phyloP scores from a whole-genome alignment of 2,888 invertebrate species.

The Pachymerium ferrugineum region DNA sequence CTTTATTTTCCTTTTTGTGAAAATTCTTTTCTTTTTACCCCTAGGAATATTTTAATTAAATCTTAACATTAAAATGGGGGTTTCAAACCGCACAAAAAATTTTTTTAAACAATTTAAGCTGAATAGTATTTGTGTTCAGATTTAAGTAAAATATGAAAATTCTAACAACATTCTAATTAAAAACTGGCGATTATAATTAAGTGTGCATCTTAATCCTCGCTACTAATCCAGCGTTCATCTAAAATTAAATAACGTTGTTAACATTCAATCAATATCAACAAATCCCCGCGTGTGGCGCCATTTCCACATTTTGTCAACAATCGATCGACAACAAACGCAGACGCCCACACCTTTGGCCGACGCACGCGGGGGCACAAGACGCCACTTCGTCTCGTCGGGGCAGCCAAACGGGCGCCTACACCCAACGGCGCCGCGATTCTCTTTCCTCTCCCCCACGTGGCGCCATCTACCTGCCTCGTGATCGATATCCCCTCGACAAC shows the following conservation, averaged over 20 bases:
- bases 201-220: not conserved
- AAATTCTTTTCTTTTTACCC: too few relatives aligned
- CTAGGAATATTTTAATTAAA: too few relatives aligned
- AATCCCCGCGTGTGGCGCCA: conserved; percentile 5
- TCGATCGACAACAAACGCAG: not conserved
- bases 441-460: not conserved
- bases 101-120: too few relatives aligned
- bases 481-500: not conserved
- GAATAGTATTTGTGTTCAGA: too few relatives aligned
- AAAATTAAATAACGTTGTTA: conserved; percentile 24
- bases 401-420: conserved; percentile 23
- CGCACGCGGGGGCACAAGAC: conserved; percentile 27
- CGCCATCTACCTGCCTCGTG: conserved; percentile 12
- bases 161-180: conserved; percentile 1
- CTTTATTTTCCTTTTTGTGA: too few relatives aligned
- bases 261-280: conserved; percentile 22
- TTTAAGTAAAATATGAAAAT: not conserved
- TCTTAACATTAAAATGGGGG: too few relatives aligned
- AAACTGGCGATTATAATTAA: not conserved
- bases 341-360: conserved; percentile 2
- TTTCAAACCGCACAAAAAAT: too few relatives aligned
- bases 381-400: conserved; percentile 20
- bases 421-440: not conserved
- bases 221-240: conserved; percentile 7
- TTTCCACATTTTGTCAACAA: conserved; percentile 21